phyloP scores from a whole-genome alignment of 2,113 vertebrate genomes.

The Nicator chloris region DNA sequence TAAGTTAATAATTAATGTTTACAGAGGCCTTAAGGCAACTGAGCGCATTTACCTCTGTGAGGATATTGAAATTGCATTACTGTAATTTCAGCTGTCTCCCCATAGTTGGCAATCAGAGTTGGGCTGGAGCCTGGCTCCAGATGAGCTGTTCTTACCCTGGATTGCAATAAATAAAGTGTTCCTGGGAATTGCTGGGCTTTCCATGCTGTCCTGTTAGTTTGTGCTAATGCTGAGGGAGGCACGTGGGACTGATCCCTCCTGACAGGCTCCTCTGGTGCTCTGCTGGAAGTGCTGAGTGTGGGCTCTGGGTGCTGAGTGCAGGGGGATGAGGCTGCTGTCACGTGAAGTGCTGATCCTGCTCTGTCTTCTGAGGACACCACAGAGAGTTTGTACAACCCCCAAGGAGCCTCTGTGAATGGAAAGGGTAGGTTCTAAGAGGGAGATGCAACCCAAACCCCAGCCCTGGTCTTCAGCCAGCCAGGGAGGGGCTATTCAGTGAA shows the following conservation, averaged over 20 bases:
- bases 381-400: not conserved
- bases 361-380: not conserved
- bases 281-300: accelerated
- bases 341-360: not conserved
- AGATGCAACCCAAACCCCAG: not conserved
- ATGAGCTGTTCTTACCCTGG: not conserved
- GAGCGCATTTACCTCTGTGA: constrained; percentile 59
- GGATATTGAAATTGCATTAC: not conserved
- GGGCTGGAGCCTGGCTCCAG: not conserved
- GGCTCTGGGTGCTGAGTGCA: not conserved
- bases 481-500: not conserved
- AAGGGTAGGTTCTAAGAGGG: not conserved
- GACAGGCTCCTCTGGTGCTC: not conserved
- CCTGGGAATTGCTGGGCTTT: not conserved
- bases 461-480: not conserved
- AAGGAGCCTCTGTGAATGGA: not conserved
- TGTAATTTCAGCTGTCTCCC: constrained; percentile 12
- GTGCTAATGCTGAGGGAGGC: not conserved
- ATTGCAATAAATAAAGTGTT: not conserved
- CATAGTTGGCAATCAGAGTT: not conserved
- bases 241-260: not conserved
- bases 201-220: not conserved
- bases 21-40: constrained; percentile 56
- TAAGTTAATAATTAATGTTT: constrained; percentile 73
- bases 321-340: not conserved